Percentiles rank a stretch among this genome's conserved stretches.
phyloP scores from a whole-genome alignment of 2,113 vertebrate species.

The Tychaedon coryphoeus region DNA sequence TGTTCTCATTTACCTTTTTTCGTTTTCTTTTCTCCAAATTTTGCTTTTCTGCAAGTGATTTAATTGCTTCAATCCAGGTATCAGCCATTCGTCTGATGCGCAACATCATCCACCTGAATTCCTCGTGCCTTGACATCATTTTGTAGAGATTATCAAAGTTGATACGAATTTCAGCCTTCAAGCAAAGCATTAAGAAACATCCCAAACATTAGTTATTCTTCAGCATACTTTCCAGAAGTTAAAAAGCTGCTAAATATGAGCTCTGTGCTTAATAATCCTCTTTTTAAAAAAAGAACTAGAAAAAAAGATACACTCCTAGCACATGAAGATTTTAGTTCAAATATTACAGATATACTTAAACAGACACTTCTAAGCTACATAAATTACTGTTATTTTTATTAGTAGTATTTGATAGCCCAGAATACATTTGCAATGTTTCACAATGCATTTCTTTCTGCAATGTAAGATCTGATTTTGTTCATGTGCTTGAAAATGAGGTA shows the following conservation, averaged over 20 bases:
- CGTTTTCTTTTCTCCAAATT: slow-evolving; percentile 86
- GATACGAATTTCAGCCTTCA: slow-evolving; percentile 87
- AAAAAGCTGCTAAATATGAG: neutral
- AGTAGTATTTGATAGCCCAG: neutral
- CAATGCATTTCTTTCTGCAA: neutral
- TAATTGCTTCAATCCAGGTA: slow-evolving; percentile 91
- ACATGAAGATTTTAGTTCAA: neutral
- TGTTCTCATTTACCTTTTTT: slow-evolving; percentile 83
- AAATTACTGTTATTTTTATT: neutral
- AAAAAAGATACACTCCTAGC: neutral
- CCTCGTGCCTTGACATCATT: slow-evolving; percentile 92
- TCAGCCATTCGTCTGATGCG: slow-evolving; percentile 94
- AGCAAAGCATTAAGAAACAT: neutral
- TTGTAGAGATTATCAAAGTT: slow-evolving; percentile 91
- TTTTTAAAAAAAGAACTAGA: neutral
- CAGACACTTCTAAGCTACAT: neutral
- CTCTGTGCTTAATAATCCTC: neutral
- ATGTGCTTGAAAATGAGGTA: neutral
- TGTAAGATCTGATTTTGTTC: neutral
- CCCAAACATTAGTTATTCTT: neutral
- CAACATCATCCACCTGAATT: slow-evolving; percentile 98
- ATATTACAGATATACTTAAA: neutral
- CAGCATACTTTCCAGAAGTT: neutral
- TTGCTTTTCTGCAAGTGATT: slow-evolving; percentile 90
- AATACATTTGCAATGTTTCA: neutral